Evolutionary conservation across 1,140 invertebrate genomes (phyloP).

Genomic region (Antheraea mylitta): DNA sequence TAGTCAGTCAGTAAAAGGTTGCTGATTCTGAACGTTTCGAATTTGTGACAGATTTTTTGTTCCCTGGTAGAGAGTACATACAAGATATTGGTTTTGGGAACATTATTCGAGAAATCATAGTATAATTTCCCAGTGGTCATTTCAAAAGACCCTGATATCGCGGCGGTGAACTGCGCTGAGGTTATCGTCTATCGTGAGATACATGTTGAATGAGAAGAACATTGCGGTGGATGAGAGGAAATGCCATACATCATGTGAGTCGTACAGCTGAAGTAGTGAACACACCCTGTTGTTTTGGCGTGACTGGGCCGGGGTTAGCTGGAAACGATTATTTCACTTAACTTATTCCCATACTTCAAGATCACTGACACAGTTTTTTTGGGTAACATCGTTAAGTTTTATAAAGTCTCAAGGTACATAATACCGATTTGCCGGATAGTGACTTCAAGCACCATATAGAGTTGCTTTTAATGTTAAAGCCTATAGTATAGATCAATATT

Average conservation of each 20-base stretch:
- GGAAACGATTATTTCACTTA: conserved; percentile 12
- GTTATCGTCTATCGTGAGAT: conserved; percentile 91
- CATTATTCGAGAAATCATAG: not conserved
- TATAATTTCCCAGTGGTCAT: not conserved
- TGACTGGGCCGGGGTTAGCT: conserved; percentile 89
- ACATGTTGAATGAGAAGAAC: conserved; percentile 94
- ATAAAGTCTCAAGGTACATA: no score
- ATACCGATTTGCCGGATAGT: no score
- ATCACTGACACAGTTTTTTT: no score
- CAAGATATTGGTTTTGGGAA: no score
- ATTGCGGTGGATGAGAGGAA: conserved; percentile 92
- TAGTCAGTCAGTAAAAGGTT: no score
- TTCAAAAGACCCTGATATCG: not conserved
- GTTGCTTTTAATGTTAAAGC: no score
- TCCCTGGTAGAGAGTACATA: no score
- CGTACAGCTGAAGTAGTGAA: conserved; percentile 89
- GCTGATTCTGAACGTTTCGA: no score
- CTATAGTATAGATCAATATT: no score
- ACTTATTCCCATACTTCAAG: not conserved
- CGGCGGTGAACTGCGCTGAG: conserved; percentile 75
- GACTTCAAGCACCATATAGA: no score
- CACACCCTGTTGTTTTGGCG: conserved; percentile 88
- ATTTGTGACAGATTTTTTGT: no score
- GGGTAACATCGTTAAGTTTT: no score
- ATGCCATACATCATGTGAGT: conserved; percentile 95